Evolutionary conservation across 2,797 vertebrate species (phyloP).

Genomic region (Trichosurus vulpecula): DNA sequence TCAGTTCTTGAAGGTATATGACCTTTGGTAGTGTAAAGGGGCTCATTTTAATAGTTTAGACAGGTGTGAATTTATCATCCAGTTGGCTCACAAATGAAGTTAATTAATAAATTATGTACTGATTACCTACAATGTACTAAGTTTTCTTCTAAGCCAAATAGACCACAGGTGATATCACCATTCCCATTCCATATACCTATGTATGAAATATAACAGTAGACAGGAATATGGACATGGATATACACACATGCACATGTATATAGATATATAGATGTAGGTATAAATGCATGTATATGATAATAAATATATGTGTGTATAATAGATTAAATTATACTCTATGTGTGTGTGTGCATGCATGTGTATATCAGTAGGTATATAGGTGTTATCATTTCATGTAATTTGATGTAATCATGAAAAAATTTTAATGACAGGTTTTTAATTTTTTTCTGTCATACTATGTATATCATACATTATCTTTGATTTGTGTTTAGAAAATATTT

Average conservation of each 20-base stretch:
- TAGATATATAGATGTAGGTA: too few relatives aligned
- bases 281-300: too few relatives aligned
- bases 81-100: background rate
- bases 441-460: too few relatives aligned
- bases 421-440: too few relatives aligned
- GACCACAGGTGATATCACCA: background rate
- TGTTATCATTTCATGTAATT: too few relatives aligned
- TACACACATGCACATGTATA: too few relatives aligned
- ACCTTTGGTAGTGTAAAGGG: background rate
- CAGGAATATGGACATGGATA: background rate
- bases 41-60: background rate
- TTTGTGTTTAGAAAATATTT: too few relatives aligned
- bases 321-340: background rate
- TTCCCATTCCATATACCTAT: background rate
- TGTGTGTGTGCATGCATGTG: too few relatives aligned
- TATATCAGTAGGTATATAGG: too few relatives aligned
- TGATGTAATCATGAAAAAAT: too few relatives aligned
- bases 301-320: background rate
- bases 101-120: background rate
- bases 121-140: background rate
- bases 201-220: too few relatives aligned
- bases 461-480: too few relatives aligned
- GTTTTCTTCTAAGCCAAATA: background rate
- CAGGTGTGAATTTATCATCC: background rate
- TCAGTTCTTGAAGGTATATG: background rate